phyloP scores from a whole-genome alignment of 2,113 vertebrate species.

The Brachyhypopomus occidentalis region DNA sequence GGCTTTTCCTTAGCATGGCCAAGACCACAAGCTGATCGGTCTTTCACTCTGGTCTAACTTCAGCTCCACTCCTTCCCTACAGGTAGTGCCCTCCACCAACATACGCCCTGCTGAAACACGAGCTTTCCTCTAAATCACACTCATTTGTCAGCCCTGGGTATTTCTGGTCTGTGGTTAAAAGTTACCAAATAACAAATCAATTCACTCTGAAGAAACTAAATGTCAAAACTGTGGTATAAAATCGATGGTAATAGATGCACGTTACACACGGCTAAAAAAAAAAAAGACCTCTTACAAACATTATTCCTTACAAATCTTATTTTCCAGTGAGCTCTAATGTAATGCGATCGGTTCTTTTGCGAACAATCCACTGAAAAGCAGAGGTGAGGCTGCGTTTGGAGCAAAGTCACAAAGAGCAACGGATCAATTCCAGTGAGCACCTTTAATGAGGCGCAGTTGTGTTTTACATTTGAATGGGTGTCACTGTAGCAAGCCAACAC shows the following conservation, averaged over 20 bases:
- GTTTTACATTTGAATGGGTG: too few relatives aligned
- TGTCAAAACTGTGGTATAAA: background rate
- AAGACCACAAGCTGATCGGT: constrained; percentile 2
- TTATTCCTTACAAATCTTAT: background rate
- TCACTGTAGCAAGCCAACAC: too few relatives aligned
- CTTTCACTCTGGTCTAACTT: too few relatives aligned
- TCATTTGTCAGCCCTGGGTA: constrained; percentile 3
- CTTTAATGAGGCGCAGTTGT: too few relatives aligned
- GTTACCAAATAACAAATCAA: constrained; percentile 33
- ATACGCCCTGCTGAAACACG: too few relatives aligned
- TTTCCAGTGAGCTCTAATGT: background rate
- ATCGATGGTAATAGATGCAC: background rate
- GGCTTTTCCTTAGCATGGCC: background rate
- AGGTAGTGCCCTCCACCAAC: too few relatives aligned
- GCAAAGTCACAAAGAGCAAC: too few relatives aligned
- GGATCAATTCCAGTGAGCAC: too few relatives aligned
- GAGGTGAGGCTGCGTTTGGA: too few relatives aligned
- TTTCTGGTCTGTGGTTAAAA: constrained; percentile 4
- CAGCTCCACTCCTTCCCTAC: too few relatives aligned
- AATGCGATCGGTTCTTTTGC: background rate
- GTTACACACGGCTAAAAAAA: background rate
- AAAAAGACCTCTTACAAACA: background rate
- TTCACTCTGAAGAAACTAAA: background rate
- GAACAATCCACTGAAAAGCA: too few relatives aligned
- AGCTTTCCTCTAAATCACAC: background rate